Base-by-base conservation (phyloP, 1,140 invertebrate species). In the Phocides pigmalion region DNA sequence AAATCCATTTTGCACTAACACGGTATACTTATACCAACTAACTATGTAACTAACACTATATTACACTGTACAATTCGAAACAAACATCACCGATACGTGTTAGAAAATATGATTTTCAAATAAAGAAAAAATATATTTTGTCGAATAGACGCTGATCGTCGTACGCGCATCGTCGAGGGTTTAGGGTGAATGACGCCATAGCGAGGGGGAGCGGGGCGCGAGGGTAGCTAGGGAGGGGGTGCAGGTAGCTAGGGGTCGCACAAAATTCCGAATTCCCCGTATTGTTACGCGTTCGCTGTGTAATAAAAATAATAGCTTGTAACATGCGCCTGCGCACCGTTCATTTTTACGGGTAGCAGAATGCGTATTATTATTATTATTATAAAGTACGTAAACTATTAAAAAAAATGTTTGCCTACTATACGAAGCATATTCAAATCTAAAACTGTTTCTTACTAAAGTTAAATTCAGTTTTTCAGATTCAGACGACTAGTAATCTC, bases 171-270 rank as follows among this genome's bases (percentile, higher is more conserved):
- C 64, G 69, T 83, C 62, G 70, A 66, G 72, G 79, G 71, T 78
- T 72, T 68, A 68, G 74, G 76, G 70, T 69, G 69, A 82, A 78
- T 83, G 77, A 76, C 72, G 76, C 64, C 50, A 35, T 11, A 11
- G 61, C 56, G 69, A 66, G 68, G 62, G 28, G 62, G 46, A 32
- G 49, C 56, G 51, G 46, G 64, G 44, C n/a, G 58, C 51, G 50
- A 61, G 59, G 61, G 59, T 58, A 15, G 62, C 14, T 11, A 61
- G 56, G 68, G 70, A 71, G 74, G 76, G 66, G 65, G 25, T 63
- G 53, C 82, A 87, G 85, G 84, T 85, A 85, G 84, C 66, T 54
- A 72, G 74, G 84, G 82, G 75, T 79, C 74, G 70, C 64, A 54
- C 47, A n/a, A 35, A 76, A 75, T 59, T 72, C 76, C 74, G 61